These are phyloP conservation scores for Dendrolimus kikuchii DNA, from an alignment of 1,140 invertebrate species.

Conservation along the genomic window DNA sequence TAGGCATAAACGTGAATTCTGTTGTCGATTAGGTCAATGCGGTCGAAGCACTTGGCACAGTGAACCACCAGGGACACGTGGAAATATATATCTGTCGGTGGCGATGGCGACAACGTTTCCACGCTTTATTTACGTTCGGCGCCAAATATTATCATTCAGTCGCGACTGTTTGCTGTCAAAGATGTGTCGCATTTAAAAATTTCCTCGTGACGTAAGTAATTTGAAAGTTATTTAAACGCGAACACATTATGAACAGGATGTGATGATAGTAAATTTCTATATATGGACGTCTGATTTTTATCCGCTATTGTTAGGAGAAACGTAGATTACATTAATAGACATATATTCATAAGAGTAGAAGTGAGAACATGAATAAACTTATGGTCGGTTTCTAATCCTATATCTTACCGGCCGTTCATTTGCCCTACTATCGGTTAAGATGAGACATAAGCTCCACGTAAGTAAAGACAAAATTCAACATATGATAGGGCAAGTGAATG, in stretches of 20 bases:
- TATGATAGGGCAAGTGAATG: too few relatives aligned
- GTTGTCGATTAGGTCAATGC: background rate
- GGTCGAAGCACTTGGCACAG: conserved; percentile 6
- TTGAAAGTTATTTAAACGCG: conserved; percentile 7
- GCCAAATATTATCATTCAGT: conserved; percentile 50
- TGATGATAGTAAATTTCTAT: conserved; percentile 2
- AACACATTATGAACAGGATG: conserved; percentile 1
- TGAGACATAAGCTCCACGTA: too few relatives aligned
- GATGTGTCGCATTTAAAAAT: conserved; percentile 21
- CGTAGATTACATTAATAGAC: too few relatives aligned
- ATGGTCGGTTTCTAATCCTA: too few relatives aligned
- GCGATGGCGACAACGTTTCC: conserved; percentile 15
- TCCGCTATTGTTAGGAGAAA: too few relatives aligned
- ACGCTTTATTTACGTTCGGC: conserved; percentile 59
- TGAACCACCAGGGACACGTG: conserved; percentile 2
- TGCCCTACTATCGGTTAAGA: too few relatives aligned
- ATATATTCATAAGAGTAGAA: too few relatives aligned
- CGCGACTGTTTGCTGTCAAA: conserved; percentile 36
- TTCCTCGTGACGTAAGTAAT: conserved; percentile 23
- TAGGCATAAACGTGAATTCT: too few relatives aligned
- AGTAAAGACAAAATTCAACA: too few relatives aligned
- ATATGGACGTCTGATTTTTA: background rate
- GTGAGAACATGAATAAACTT: too few relatives aligned
- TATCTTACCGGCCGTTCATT: too few relatives aligned
- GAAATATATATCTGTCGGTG: background rate